Percentiles rank a stretch among this genome's conserved stretches.
phyloP scores from a whole-genome alignment of 2,888 invertebrate species.

The Sturmia bella region DNA sequence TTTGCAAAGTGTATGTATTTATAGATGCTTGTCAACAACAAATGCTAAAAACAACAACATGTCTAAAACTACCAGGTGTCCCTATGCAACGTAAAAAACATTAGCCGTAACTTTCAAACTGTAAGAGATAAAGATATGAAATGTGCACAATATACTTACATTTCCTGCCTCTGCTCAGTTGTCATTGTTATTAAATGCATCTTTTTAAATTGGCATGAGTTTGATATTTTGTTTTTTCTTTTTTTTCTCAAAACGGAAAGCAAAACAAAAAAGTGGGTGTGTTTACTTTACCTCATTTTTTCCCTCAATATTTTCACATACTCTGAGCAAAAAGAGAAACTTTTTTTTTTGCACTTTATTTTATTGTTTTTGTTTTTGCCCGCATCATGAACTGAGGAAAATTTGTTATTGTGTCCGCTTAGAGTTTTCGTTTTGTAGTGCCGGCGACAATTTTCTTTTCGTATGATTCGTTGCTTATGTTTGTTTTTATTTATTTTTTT shows the following conservation, averaged over 20 bases:
- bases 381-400: conserved; percentile 34
- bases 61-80: too few relatives aligned
- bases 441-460: conserved; percentile 63
- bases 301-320: conserved; percentile 13
- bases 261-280: conserved; percentile 65
- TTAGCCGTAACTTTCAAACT: too few relatives aligned
- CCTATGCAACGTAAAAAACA: too few relatives aligned
- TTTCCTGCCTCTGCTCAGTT: too few relatives aligned
- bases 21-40: too few relatives aligned
- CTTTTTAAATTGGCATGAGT: conserved; percentile 18
- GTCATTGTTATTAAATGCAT: too few relatives aligned
- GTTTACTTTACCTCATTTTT: conserved; percentile 39
- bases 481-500: conserved; percentile 3
- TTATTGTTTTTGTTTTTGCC: background rate
- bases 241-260: too few relatives aligned
- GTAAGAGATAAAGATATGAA: too few relatives aligned
- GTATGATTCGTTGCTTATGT: conserved; percentile 3
- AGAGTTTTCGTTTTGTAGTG: conserved; percentile 27
- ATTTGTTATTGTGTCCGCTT: background rate
- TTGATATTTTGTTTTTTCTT: conserved; percentile 25
- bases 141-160: too few relatives aligned
- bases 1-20: too few relatives aligned
- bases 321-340: background rate
- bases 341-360: background rate
- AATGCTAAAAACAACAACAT: too few relatives aligned